These are phyloP conservation scores for Harlomillsia oculata DNA, from an alignment of 1,140 invertebrate species.

Conservation along the genomic window DNA sequence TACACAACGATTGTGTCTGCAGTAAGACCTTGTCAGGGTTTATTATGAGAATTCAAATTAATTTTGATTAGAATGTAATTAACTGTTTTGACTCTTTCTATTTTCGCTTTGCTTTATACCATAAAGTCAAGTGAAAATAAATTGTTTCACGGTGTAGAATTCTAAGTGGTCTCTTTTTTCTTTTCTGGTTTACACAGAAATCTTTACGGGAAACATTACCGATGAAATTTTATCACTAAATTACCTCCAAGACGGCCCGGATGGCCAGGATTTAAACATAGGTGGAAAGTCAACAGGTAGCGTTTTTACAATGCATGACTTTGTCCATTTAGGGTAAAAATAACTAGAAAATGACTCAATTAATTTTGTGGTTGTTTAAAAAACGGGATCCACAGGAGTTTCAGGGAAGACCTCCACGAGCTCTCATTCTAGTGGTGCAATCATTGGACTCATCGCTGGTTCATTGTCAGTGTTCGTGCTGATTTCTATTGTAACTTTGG, in stretches of 20 bases:
- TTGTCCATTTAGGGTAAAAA: not conserved
- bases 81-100: conserved; percentile 1
- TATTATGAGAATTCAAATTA: too few relatives aligned
- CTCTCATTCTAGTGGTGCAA: conserved; percentile 21
- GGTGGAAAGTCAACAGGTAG: conserved; percentile 2
- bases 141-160: not conserved
- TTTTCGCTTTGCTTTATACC: not conserved
- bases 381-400: too few relatives aligned
- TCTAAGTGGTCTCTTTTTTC: not conserved
- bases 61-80: too few relatives aligned
- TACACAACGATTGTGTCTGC: too few relatives aligned
- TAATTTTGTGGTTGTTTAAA: too few relatives aligned
- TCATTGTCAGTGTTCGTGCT: conserved; percentile 28
- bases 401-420: conserved; percentile 8
- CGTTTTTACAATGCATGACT: not conserved
- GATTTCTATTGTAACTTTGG: conserved; percentile 20
- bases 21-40: too few relatives aligned
- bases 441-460: conserved; percentile 32
- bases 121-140: not conserved
- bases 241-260: conserved; percentile 33
- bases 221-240: conserved; percentile 33
- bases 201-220: conserved; percentile 32
- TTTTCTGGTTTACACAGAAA: conserved; percentile 6
- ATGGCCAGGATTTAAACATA: conserved; percentile 12
- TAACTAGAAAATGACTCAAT: too few relatives aligned